Evolutionary conservation across 2,888 invertebrate species (phyloP), one percentile per base, ranked within the genome.

Genomic region (Malacosoma neustria): DNA sequence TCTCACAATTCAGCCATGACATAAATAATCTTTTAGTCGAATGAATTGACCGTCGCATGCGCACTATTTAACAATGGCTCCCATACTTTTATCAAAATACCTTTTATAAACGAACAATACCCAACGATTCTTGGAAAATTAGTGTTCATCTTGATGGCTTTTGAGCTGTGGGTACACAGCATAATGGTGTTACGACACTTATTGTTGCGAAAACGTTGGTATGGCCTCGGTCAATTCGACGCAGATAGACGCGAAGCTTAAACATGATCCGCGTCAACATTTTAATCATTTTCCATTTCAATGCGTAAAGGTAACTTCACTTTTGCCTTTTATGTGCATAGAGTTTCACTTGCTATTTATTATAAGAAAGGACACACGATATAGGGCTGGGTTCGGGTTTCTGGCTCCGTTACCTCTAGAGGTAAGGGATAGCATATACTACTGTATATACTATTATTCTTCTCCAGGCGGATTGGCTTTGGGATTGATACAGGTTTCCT

Each of bases 171-270:
- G 69, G 72, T 72, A 73, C 68, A 64, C 58, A 66, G 63, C 61
- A 75, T 75, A 76, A 76, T 79, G 61, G 65, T 54, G 64, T 80
- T 79, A 68, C 77, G 61, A 75, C 69, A 80, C 70, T 72, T 71
- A 76, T 65, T 72, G 72, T 73, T 73, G 79, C 64, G 77, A 77
- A 71, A 44, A 52, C 73, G 48, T 51, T 41, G 54, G 50, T 51
- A 43, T 46, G 45, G 45, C 51, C 54, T 51, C 53, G 46, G 42
- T 40, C 22, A 9, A 22, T 9, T 22, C 22, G 2, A 22, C 5
- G 6, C 22, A 22, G 9, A 22, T 22, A 22, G 22, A 22, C 3
- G 22, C 4, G 22, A 22, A 22, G 22, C 22, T 22, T 9, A 9
- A 5, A 22, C 22, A 22, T n/a, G n/a, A n/a, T n/a, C n/a, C n/a